Percentiles rank a stretch among this genome's conserved stretches.
Conservation (phyloP, 2,797 vertebrate genomes). For the Leuciscus waleckii region DNA sequence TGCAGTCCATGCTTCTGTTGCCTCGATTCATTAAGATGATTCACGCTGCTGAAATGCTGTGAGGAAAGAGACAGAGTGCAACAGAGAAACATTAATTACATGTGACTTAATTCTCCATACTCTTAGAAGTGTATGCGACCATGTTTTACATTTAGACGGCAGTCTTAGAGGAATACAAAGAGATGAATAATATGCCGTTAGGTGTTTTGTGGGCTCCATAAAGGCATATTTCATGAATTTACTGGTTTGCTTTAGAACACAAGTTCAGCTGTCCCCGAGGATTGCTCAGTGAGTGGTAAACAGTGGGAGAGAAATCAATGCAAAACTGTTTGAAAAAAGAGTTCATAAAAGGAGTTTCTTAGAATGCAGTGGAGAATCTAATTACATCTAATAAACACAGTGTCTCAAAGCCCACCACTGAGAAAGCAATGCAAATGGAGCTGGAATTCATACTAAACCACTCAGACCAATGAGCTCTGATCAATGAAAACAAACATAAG, state of each 20-base stretch:
- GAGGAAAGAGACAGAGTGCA: slow-evolving; percentile 60
- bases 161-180: slow-evolving; percentile 30
- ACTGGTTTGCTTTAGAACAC: slow-evolving; percentile 17
- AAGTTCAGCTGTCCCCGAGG: slow-evolving; percentile 8
- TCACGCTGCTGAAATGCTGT: slow-evolving; percentile 63
- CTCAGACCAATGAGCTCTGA: slow-evolving; percentile 36
- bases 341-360: slow-evolving; percentile 49
- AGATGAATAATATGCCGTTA: neutral
- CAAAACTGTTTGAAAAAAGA: slow-evolving; percentile 44
- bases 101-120: slow-evolving; percentile 47
- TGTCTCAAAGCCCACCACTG: slow-evolving; percentile 32
- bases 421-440: slow-evolving; percentile 39
- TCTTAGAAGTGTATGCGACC: slow-evolving; percentile 17
- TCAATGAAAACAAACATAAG: slow-evolving; percentile 53
- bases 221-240: slow-evolving; percentile 18
- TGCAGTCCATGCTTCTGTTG: slow-evolving; percentile 78
- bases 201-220: slow-evolving; percentile 24
- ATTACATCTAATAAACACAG: slow-evolving; percentile 48
- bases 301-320: slow-evolving; percentile 41
- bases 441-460: slow-evolving; percentile 42
- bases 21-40: slow-evolving; percentile 70
- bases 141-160: slow-evolving; percentile 6
- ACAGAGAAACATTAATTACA: slow-evolving; percentile 62
- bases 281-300: slow-evolving; percentile 24
- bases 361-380: slow-evolving; percentile 46